phyloP scores from a whole-genome alignment of 2,797 vertebrate genomes.

The Eupleurogrammus muticus region DNA sequence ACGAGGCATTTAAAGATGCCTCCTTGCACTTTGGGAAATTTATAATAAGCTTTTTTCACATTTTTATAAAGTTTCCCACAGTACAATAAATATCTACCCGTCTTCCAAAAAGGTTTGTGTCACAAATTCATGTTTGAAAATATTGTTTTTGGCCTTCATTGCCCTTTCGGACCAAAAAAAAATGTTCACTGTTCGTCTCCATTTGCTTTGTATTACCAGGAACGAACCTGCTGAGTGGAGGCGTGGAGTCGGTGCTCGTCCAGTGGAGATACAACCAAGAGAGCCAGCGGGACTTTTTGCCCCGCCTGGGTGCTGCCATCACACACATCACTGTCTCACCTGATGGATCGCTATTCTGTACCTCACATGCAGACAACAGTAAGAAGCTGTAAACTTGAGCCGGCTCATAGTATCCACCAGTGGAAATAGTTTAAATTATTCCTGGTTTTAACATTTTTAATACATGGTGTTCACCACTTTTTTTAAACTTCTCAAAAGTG shows the following conservation, averaged over 20 bases:
- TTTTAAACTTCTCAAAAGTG: not conserved
- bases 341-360: conserved; percentile 89
- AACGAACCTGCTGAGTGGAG: conserved; percentile 91
- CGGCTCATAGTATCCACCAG: not conserved
- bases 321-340: conserved; percentile 88
- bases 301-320: conserved; percentile 91
- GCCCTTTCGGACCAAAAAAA: too few species aligned
- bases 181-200: not conserved
- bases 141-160: not conserved
- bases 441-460: not conserved
- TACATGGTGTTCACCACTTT: not conserved
- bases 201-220: conserved; percentile 76
- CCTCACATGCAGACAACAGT: conserved; percentile 95
- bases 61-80: not conserved
- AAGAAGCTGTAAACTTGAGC: conserved; percentile 63
- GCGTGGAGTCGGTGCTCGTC: conserved; percentile 93
- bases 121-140: too few species aligned
- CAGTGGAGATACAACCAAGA: conserved; percentile 89
- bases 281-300: conserved; percentile 89
- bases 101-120: not conserved
- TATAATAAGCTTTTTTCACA: too few species aligned
- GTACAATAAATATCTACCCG: not conserved
- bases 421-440: not conserved
- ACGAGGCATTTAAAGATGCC: too few species aligned
- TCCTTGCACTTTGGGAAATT: too few species aligned